Conservation (phyloP, 2,797 vertebrate genomes). For the Pristis pectinata region DNA sequence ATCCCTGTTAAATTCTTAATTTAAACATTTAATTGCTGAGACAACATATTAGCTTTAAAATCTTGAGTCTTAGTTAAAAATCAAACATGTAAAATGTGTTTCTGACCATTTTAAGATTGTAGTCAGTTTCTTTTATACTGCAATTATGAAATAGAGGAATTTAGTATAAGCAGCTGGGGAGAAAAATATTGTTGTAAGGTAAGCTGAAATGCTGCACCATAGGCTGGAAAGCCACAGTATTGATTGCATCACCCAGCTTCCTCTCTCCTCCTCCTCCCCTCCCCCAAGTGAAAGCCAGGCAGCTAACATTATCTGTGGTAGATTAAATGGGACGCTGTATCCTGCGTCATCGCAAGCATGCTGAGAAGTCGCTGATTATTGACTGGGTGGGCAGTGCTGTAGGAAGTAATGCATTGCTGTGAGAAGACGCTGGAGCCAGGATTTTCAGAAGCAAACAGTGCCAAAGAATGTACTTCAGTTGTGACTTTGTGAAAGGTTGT, state of each 20-base stretch:
- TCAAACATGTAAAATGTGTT: background rate
- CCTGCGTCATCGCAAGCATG: slow-evolving; percentile 40
- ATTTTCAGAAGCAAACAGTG: slow-evolving; percentile 9
- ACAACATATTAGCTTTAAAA: background rate
- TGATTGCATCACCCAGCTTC: slow-evolving; percentile 47
- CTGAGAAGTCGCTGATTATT: slow-evolving; percentile 42
- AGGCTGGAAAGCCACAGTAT: slow-evolving; percentile 36
- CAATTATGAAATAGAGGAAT: slow-evolving; percentile 41
- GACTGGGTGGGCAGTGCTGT: slow-evolving; percentile 39
- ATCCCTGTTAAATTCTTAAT: background rate
- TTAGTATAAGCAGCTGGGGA: slow-evolving; percentile 41
- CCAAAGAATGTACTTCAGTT: slow-evolving; percentile 25
- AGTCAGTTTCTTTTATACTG: slow-evolving; percentile 5
- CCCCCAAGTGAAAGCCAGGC: slow-evolving; percentile 39
- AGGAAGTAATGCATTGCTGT: slow-evolving; percentile 39
- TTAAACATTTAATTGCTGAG: background rate
- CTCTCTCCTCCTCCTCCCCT: no score
- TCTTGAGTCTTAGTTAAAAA: background rate
- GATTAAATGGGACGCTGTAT: slow-evolving; percentile 42
- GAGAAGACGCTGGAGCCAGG: slow-evolving; percentile 38
- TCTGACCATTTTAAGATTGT: background rate
- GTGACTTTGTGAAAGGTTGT: slow-evolving; percentile 29
- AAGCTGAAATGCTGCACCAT: slow-evolving; percentile 42
- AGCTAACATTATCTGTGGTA: slow-evolving; percentile 43
- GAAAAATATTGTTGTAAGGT: slow-evolving; percentile 42